phyloP scores from a whole-genome alignment of 2,113 vertebrate species.

The Argyrosomus japonicus region DNA sequence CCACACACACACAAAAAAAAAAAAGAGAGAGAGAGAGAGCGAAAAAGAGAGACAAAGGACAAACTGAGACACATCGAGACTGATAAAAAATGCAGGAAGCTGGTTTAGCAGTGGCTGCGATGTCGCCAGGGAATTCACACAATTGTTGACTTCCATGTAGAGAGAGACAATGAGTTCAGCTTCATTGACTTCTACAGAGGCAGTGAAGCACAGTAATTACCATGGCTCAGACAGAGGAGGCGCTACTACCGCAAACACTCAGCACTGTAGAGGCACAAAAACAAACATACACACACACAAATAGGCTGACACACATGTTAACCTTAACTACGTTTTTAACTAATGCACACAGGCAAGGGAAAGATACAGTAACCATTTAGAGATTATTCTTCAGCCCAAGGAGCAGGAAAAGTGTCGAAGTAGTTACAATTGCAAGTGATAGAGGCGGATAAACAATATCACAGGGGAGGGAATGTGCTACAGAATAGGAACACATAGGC shows the following conservation, averaged over 20 bases:
- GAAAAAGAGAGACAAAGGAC: constrained; percentile 46
- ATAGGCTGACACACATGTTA: constrained; percentile 21
- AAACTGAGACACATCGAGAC: constrained; percentile 59
- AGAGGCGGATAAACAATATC: constrained; percentile 50
- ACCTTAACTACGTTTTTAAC: constrained; percentile 39
- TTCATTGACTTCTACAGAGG: constrained; percentile 79
- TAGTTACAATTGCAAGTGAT: constrained; percentile 41
- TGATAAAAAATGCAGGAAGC: constrained; percentile 73
- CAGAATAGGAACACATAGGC: constrained; percentile 34
- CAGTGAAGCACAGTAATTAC: constrained; percentile 82
- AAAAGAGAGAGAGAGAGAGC: constrained; percentile 4
- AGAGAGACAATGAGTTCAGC: constrained; percentile 80
- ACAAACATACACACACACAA: constrained; percentile 14
- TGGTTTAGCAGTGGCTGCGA: constrained; percentile 66
- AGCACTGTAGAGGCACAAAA: constrained; percentile 16
- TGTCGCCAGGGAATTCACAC: constrained; percentile 74
- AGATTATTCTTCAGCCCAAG: constrained; percentile 23
- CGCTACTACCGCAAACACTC: constrained; percentile 55
- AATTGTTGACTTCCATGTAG: constrained; percentile 80
- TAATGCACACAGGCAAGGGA: constrained; percentile 12
- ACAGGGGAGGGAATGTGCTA: constrained; percentile 29
- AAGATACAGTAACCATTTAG: constrained; percentile 27
- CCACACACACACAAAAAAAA: neutral
- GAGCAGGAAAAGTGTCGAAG: constrained; percentile 7
- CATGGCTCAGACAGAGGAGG: constrained; percentile 66